Percentiles rank a stretch among this genome's conserved stretches.
Conservation (phyloP, 2,797 vertebrate species). For the Botia kubotai region DNA sequence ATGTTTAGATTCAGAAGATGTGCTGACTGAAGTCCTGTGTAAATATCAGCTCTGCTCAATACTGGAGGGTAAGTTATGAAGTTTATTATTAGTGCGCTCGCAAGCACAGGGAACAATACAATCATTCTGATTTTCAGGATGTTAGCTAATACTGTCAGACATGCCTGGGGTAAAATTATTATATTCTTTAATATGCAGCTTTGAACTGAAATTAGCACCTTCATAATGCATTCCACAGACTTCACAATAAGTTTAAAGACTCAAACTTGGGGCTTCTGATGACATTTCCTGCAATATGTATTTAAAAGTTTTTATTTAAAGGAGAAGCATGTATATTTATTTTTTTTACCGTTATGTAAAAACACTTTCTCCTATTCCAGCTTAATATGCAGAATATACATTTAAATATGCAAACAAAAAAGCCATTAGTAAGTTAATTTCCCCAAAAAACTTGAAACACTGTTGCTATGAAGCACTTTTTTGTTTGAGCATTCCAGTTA, state of each 20-base stretch:
- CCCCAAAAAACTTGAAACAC: too few relatives aligned
- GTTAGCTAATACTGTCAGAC: neutral
- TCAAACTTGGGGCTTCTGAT: neutral
- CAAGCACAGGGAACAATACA: neutral
- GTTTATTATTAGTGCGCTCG: neutral
- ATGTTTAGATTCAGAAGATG: neutral
- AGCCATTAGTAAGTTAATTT: neutral
- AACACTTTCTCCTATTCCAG: too few relatives aligned
- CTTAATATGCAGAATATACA: neutral
- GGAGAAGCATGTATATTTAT: neutral
- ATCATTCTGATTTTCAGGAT: neutral
- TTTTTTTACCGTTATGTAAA: too few relatives aligned
- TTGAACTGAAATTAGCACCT: neutral
- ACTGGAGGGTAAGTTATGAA: neutral
- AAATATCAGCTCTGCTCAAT: neutral
- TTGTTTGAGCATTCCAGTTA: too few relatives aligned
- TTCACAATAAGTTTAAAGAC: conserved; percentile 5
- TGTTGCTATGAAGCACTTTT: too few relatives aligned
- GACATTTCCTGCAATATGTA: neutral
- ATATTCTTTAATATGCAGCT: neutral
- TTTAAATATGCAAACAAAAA: too few relatives aligned
- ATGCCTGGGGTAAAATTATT: neutral
- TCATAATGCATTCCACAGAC: neutral
- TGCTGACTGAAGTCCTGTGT: neutral
- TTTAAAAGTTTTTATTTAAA: neutral